Evolutionary conservation across 2,113 vertebrate species (phyloP).

Genomic region (Calidris pugnax): DNA sequence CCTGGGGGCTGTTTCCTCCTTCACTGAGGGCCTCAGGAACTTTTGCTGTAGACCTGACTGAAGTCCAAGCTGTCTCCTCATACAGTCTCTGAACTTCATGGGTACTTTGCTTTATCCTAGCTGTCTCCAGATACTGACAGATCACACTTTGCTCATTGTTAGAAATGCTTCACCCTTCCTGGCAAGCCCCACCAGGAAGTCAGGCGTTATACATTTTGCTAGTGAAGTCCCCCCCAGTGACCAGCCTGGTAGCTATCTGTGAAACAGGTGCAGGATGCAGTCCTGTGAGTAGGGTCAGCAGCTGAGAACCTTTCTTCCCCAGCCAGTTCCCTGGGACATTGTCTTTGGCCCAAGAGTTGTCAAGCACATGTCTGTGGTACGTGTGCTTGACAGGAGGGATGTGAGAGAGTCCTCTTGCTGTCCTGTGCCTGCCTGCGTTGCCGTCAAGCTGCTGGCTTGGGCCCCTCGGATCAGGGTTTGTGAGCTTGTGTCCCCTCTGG

Average conservation of each 20-base stretch:
- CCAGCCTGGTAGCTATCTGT: not conserved
- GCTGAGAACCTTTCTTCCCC: not conserved
- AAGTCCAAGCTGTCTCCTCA: not conserved
- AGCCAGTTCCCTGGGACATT: not conserved
- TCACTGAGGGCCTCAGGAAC: not conserved
- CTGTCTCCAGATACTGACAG: not conserved
- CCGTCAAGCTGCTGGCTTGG: not conserved
- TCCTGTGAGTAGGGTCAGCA: not conserved
- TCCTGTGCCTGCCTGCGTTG: not conserved
- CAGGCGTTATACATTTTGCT: not conserved
- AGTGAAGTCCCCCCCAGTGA: not conserved
- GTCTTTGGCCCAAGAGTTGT: not conserved
- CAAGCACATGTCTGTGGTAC: fast-evolving
- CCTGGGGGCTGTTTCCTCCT: not conserved
- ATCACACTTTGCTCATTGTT: not conserved
- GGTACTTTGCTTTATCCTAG: not conserved
- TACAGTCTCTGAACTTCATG: not conserved
- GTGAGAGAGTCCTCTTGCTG: not conserved
- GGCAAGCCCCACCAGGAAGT: not conserved
- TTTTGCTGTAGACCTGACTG: not conserved
- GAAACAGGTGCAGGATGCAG: not conserved
- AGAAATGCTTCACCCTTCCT: not conserved
- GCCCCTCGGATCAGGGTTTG: too few relatives aligned
- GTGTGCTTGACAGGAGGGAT: not conserved
- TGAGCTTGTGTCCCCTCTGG: fast-evolving